These are phyloP conservation scores for Ceyx cyanopectus DNA, from an alignment of 2,113 vertebrate genomes.

Conservation along the genomic window DNA sequence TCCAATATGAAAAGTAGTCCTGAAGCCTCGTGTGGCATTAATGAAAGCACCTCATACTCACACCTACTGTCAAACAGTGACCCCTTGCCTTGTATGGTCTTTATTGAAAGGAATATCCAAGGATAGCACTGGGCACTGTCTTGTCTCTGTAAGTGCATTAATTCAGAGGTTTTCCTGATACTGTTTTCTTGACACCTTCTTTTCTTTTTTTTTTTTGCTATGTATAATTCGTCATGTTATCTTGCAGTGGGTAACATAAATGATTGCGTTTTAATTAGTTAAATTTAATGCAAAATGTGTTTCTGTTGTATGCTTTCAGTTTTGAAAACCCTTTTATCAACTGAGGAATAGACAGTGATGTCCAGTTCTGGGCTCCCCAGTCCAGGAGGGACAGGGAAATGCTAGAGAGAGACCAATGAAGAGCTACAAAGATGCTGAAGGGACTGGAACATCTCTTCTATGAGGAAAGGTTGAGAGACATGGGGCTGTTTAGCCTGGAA, in stretches of 20 bases:
- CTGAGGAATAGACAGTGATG: background rate
- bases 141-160: background rate
- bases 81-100: background rate
- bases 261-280: background rate
- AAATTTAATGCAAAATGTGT: background rate
- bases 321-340: background rate
- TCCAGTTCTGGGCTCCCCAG: too few species aligned
- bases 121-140: background rate
- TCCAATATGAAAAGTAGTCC: background rate
- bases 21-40: background rate
- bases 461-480: too few species aligned
- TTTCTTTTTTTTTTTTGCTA: background rate
- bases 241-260: background rate
- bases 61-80: rapidly evolving
- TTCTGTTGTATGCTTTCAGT: background rate
- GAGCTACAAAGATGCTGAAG: too few species aligned
- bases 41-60: background rate
- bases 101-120: background rate
- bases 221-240: background rate
- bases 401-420: too few species aligned
- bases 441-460: too few species aligned
- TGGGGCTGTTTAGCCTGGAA: too few species aligned
- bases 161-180: background rate
- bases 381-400: too few species aligned
- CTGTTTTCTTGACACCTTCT: background rate